These are phyloP conservation scores for Merops nubicus DNA, from an alignment of 2,113 vertebrate species.

Conservation along the genomic window DNA sequence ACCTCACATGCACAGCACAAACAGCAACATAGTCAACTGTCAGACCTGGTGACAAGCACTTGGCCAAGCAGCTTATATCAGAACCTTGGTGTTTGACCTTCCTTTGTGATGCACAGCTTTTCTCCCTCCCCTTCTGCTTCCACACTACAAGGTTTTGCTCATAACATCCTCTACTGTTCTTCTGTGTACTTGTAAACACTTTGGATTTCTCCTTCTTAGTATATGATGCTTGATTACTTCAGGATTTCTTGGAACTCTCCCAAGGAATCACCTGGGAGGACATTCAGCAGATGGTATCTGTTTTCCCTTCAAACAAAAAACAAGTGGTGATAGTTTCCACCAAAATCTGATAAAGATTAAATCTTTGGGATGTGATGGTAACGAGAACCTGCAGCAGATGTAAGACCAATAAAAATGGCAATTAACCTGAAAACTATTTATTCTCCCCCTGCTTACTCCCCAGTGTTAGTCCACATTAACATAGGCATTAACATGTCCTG, in stretches of 20 bases:
- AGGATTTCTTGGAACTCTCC: neutral
- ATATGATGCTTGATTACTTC: neutral
- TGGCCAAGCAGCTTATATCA: neutral
- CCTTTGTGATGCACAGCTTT: neutral
- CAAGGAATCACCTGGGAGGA: neutral
- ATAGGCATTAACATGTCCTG: neutral
- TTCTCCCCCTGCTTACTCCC: neutral
- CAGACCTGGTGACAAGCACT: neutral
- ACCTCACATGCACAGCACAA: neutral
- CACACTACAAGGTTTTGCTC: neutral
- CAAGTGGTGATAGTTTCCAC: neutral
- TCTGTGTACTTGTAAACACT: neutral
- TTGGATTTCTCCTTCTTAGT: neutral
- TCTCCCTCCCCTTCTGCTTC: neutral
- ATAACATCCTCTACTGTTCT: neutral
- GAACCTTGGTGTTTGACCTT: neutral
- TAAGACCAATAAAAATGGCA: neutral
- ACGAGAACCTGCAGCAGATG: neutral
- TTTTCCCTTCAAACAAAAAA: neutral
- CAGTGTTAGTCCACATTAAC: neutral
- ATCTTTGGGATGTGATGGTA: neutral
- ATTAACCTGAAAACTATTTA: neutral
- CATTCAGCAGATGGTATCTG: neutral
- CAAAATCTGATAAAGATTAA: neutral
- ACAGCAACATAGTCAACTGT: neutral